phyloP scores from a whole-genome alignment of 2,888 invertebrate genomes.

The Thera britannica region DNA sequence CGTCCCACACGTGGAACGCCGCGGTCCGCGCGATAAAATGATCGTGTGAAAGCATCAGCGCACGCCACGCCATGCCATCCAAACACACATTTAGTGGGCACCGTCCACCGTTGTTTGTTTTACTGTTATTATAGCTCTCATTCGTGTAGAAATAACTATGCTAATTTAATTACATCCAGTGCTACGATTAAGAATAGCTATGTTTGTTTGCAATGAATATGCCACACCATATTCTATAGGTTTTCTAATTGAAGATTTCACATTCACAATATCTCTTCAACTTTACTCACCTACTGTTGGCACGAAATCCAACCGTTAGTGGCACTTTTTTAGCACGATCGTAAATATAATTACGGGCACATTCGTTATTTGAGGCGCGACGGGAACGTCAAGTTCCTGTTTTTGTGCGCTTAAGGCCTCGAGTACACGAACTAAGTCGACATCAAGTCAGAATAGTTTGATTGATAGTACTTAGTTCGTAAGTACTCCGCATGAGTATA shows the following conservation, averaged over 20 bases:
- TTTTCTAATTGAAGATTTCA: slow-evolving; percentile 1
- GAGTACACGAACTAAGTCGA: slow-evolving; percentile 3
- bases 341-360: slow-evolving; percentile 30
- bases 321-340: not conserved
- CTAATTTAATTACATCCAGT: slow-evolving; percentile 17
- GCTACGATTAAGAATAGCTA: not conserved
- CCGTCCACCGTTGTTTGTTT: slow-evolving; percentile 23
- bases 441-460: too few relatives aligned
- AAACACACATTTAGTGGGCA: slow-evolving; percentile 4
- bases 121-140: slow-evolving; percentile 24
- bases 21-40: slow-evolving; percentile 20
- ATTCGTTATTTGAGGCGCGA: slow-evolving; percentile 29
- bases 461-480: too few relatives aligned
- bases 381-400: slow-evolving; percentile 25
- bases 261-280: not conserved
- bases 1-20: slow-evolving; percentile 7
- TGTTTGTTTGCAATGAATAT: not conserved
- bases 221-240: not conserved
- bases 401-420: slow-evolving; percentile 16
- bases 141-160: slow-evolving; percentile 18
- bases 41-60: slow-evolving; percentile 37
- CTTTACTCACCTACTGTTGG: not conserved
- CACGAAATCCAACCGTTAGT: slow-evolving; percentile 3
- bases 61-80: slow-evolving; percentile 3
- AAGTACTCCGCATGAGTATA: too few relatives aligned